Conservation (phyloP, 2,888 invertebrate genomes). For the Cryptocheilus praepositus region DNA sequence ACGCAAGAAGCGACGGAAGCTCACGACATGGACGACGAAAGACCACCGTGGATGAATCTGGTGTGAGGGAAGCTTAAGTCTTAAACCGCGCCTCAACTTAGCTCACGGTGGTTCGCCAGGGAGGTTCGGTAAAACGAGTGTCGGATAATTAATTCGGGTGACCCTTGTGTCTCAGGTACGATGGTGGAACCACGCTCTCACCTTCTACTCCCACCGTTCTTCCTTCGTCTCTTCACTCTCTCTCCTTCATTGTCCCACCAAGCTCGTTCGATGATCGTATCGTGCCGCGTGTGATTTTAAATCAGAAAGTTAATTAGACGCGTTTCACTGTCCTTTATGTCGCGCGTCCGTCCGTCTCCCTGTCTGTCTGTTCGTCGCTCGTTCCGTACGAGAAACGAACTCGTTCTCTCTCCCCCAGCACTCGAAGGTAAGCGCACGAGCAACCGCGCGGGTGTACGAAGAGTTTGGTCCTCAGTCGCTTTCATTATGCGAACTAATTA, state of each 20-base stretch:
- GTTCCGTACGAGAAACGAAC: slow-evolving; percentile 1
- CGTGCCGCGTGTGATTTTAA: slow-evolving; percentile 67
- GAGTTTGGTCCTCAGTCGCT: slow-evolving; percentile 35
- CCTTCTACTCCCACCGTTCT: slow-evolving; percentile 15
- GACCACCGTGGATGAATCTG: too few relatives aligned
- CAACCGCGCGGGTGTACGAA: too few relatives aligned
- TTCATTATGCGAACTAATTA: slow-evolving; percentile 71
- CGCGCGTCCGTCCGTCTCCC: slow-evolving; percentile 47
- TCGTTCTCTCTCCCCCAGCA: not conserved
- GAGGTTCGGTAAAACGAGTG: slow-evolving; percentile 60
- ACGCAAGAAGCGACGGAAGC: too few relatives aligned
- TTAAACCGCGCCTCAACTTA: slow-evolving; percentile 25
- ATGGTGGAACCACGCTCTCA: slow-evolving; percentile 41
- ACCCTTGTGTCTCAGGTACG: slow-evolving; percentile 48
- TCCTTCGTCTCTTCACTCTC: slow-evolving; percentile 1
- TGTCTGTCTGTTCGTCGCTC: slow-evolving; percentile 35
- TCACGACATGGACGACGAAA: too few relatives aligned
- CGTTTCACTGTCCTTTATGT: slow-evolving; percentile 63
- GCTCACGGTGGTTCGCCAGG: slow-evolving; percentile 18
- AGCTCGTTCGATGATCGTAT: slow-evolving; percentile 58
- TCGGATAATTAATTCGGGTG: slow-evolving; percentile 68
- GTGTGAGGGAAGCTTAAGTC: too few relatives aligned
- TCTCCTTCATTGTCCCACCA: slow-evolving; percentile 10
- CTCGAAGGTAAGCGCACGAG: slow-evolving; percentile 3
- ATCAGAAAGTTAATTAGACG: slow-evolving; percentile 72